phyloP scores from a whole-genome alignment of 2,113 vertebrate genomes.

The Dipodomys ordii region DNA sequence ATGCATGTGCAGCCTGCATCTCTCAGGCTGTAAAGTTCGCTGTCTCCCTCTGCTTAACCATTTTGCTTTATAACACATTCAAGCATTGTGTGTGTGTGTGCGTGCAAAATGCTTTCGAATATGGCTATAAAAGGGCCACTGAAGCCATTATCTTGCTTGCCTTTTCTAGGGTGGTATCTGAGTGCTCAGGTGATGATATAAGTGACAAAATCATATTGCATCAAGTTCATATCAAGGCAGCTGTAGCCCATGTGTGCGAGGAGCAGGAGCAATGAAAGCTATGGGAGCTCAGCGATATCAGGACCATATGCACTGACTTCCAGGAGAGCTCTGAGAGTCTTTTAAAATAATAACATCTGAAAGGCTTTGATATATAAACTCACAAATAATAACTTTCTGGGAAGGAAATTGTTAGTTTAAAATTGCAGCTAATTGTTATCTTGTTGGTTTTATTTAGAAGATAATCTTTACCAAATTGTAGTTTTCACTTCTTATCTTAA shows the following conservation, averaged over 20 bases:
- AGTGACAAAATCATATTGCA: constrained; percentile 58
- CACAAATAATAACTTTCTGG: constrained; percentile 50
- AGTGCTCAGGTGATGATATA: constrained; percentile 75
- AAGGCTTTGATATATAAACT: constrained; percentile 51
- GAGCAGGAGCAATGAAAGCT: constrained; percentile 29
- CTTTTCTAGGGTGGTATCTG: constrained; percentile 59
- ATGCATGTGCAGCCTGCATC: not conserved
- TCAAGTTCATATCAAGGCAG: constrained; percentile 52
- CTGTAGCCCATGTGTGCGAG: constrained; percentile 67
- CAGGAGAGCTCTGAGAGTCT: not conserved
- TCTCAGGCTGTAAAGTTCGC: not conserved
- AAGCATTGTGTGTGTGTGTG: not conserved
- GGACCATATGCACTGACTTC: constrained; percentile 60
- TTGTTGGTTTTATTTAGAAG: constrained; percentile 18
- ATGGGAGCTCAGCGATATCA: not conserved
- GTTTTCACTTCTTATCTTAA: not conserved
- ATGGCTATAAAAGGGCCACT: not conserved
- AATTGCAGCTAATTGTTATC: constrained; percentile 26
- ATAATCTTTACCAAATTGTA: not conserved
- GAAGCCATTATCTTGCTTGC: constrained; percentile 35
- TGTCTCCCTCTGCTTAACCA: not conserved
- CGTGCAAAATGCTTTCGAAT: constrained; percentile 44
- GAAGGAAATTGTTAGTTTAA: constrained; percentile 22
- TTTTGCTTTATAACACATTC: not conserved
- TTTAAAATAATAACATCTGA: constrained; percentile 12